Evolutionary conservation across 2,113 vertebrate genomes (phyloP).

Genomic region (Ammodytes marinus): DNA sequence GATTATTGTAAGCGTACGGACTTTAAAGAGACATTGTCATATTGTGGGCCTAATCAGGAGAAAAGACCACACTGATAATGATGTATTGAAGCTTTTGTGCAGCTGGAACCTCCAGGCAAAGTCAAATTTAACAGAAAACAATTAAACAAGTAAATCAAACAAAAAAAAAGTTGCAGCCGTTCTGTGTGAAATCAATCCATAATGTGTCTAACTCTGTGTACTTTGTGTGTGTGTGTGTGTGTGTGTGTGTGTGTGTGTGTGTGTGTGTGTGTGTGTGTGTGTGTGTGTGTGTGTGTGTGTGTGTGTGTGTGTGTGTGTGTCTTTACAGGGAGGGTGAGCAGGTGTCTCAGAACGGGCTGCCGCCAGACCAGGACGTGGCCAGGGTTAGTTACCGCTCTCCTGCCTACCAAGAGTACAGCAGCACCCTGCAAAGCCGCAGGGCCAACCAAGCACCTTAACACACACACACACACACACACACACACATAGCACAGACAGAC

Average conservation of each 20-base stretch:
- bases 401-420: conserved; percentile 96
- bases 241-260: background rate
- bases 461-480: conserved; percentile 25
- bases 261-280: background rate
- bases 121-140: too few species aligned
- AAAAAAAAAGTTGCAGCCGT: too few species aligned
- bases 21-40: too few species aligned
- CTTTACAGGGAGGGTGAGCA: conserved; percentile 86
- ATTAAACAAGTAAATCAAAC: too few species aligned
- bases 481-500: conserved; percentile 5
- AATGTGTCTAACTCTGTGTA: too few species aligned
- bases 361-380: conserved; percentile 94
- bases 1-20: too few species aligned
- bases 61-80: too few species aligned
- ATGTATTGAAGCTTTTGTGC: too few species aligned
- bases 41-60: too few species aligned
- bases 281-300: conserved; percentile 5
- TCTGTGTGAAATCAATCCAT: too few species aligned
- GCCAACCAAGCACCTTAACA: conserved; percentile 79
- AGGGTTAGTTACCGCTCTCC: conserved; percentile 99
- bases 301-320: conserved; percentile 6
- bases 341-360: conserved; percentile 93
- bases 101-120: too few species aligned
- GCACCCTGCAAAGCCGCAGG: conserved; percentile 94
- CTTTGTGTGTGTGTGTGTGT: background rate